A percentile compares a stretch with the other conserved stretches of the same genome.
phyloP scores from a whole-genome alignment of 1,140 invertebrate species.

The Pachypeltis micranthus region DNA sequence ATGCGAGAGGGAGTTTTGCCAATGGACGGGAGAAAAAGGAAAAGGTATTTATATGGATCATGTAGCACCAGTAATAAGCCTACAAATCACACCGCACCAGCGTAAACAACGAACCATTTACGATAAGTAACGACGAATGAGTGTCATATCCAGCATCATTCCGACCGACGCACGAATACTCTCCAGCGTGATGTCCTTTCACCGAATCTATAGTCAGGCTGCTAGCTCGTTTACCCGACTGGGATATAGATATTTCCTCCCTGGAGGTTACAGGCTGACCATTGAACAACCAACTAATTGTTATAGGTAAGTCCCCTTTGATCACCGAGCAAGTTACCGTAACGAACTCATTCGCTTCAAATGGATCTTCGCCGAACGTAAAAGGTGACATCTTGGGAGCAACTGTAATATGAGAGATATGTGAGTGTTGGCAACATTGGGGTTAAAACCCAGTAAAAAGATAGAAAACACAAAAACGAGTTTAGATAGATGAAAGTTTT shows the following conservation, averaged over 20 bases:
- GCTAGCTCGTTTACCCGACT: constrained; percentile 35
- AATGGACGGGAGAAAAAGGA: too few species aligned
- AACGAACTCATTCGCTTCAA: constrained; percentile 64
- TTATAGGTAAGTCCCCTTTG: constrained; percentile 62
- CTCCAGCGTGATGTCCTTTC: constrained; percentile 49
- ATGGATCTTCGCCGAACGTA: constrained; percentile 44
- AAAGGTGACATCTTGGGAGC: constrained; percentile 65
- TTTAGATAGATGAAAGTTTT: too few species aligned
- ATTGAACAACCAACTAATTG: constrained; percentile 65
- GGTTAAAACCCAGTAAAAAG: too few species aligned
- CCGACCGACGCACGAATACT: constrained; percentile 61
- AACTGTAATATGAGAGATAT: too few species aligned
- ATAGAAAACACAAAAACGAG: too few species aligned
- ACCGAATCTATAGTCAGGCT: constrained; percentile 37
- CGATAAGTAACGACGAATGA: constrained; percentile 10
- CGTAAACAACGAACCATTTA: constrained; percentile 10
- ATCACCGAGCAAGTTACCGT: constrained; percentile 63
- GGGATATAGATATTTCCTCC: constrained; percentile 35
- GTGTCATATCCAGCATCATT: constrained; percentile 33
- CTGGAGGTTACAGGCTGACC: constrained; percentile 39
- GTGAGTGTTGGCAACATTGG: too few species aligned
- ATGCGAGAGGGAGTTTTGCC: neutral
- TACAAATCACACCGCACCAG: constrained; percentile 25
- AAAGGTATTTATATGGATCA: too few species aligned
- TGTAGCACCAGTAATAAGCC: too few species aligned